Evolutionary conservation across 2,113 vertebrate genomes (phyloP).

Genomic region (Malurus melanocephalus): DNA sequence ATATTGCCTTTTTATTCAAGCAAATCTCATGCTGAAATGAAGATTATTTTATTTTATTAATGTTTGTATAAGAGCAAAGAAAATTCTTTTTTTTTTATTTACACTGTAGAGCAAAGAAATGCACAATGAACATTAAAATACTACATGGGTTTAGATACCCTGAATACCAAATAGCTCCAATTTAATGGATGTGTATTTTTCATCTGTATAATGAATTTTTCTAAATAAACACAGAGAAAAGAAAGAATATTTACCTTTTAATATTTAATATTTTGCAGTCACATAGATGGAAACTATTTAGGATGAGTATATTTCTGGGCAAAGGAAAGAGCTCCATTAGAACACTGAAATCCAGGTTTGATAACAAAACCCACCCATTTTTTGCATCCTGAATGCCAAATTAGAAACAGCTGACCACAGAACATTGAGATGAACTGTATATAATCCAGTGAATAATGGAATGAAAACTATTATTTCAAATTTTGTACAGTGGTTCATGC

Average conservation of each 20-base stretch:
- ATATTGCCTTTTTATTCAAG: background rate
- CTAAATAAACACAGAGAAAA: conserved; percentile 23
- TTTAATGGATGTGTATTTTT: conserved; percentile 1
- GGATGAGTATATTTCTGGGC: background rate
- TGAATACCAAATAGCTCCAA: background rate
- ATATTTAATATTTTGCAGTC: conserved; percentile 18
- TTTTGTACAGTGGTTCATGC: background rate
- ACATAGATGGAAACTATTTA: background rate
- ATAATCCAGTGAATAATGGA: background rate
- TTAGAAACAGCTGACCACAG: background rate
- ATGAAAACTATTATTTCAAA: background rate
- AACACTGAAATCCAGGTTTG: background rate
- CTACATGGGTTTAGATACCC: background rate
- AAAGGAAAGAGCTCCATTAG: background rate
- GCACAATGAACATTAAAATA: background rate
- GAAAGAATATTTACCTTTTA: conserved; percentile 9
- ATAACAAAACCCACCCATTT: background rate
- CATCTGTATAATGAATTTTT: background rate
- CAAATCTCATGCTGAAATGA: background rate
- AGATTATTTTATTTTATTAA: conserved; percentile 14
- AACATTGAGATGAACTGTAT: background rate
- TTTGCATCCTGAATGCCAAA: background rate
- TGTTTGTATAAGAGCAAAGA: background rate
- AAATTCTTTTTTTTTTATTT: conserved; percentile 6
- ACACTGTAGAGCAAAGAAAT: background rate